These are phyloP conservation scores for Metopia argyrocephala DNA, from an alignment of 2,888 invertebrate genomes.

Conservation along the genomic window DNA sequence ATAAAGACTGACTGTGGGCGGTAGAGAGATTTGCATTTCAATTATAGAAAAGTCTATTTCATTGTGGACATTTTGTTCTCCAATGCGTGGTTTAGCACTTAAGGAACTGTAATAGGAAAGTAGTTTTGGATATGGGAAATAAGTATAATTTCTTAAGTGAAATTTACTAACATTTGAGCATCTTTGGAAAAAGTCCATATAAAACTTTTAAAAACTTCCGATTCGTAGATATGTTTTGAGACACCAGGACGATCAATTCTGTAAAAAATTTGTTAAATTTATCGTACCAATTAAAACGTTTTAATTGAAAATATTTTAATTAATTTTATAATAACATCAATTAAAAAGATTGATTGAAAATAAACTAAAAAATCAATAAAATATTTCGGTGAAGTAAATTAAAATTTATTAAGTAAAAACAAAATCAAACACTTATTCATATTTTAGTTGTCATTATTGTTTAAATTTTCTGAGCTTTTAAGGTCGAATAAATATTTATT, in stretches of 20 bases:
- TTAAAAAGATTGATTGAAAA: too few species aligned
- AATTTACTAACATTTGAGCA: slow-evolving; percentile 71
- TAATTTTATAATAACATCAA: too few species aligned
- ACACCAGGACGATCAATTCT: slow-evolving; percentile 76
- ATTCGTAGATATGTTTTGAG: slow-evolving; percentile 75
- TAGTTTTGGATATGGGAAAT: neutral
- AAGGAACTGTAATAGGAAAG: slow-evolving; percentile 66
- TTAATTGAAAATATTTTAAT: too few species aligned
- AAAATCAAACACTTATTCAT: too few species aligned
- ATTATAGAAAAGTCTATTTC: slow-evolving; percentile 79
- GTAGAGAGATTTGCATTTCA: slow-evolving; percentile 78
- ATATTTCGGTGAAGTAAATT: too few species aligned
- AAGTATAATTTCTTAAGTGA: accelerated
- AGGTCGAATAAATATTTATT: too few species aligned
- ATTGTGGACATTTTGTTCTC: slow-evolving; percentile 74
- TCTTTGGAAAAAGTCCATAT: slow-evolving; percentile 77
- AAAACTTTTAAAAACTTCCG: slow-evolving; percentile 76
- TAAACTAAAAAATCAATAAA: too few species aligned
- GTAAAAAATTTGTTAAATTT: neutral
- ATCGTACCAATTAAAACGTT: too few species aligned
- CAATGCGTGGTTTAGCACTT: slow-evolving; percentile 74
- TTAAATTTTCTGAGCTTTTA: too few species aligned
- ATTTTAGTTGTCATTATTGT: too few species aligned
- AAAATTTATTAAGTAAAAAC: neutral
- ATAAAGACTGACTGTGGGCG: slow-evolving; percentile 77